phyloP scores from a whole-genome alignment of 2,113 vertebrate species.

The Proterorhinus semilunaris region DNA sequence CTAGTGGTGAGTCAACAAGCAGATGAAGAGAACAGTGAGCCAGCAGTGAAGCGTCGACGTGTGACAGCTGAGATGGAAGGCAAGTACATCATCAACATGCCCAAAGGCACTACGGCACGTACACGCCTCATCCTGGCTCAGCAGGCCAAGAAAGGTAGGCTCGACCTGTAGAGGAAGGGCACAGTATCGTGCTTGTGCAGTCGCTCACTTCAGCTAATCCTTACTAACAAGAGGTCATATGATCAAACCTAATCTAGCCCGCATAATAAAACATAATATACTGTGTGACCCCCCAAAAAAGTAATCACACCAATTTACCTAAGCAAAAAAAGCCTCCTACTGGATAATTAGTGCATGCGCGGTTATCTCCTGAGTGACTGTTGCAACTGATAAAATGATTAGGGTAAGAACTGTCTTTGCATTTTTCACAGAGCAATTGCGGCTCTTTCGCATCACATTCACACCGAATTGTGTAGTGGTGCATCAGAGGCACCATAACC shows the following conservation, averaged over 20 bases:
- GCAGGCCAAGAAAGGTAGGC: conserved; percentile 88
- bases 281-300: too few species aligned
- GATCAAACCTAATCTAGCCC: conserved; percentile 4
- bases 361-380: too few species aligned
- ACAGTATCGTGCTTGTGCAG: conserved; percentile 16
- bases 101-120: conserved; percentile 89
- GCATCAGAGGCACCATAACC: too few species aligned
- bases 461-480: too few species aligned
- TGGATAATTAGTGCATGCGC: too few species aligned
- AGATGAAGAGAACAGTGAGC: conserved; percentile 67
- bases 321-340: too few species aligned
- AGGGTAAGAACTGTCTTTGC: too few species aligned
- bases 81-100: conserved; percentile 96
- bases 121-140: conserved; percentile 91
- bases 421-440: too few species aligned
- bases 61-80: conserved; percentile 96
- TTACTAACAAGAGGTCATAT: conserved; percentile 16
- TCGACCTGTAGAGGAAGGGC: conserved; percentile 25
- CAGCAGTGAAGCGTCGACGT: conserved; percentile 80
- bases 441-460: too few species aligned
- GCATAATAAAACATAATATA: background rate
- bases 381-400: too few species aligned
- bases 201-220: conserved; percentile 25
- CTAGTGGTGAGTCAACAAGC: conserved; percentile 68
- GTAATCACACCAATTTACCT: too few species aligned